These are phyloP conservation scores for Holcopasites calliopsidis DNA, from an alignment of 1,140 invertebrate genomes.

Conservation along the genomic window DNA sequence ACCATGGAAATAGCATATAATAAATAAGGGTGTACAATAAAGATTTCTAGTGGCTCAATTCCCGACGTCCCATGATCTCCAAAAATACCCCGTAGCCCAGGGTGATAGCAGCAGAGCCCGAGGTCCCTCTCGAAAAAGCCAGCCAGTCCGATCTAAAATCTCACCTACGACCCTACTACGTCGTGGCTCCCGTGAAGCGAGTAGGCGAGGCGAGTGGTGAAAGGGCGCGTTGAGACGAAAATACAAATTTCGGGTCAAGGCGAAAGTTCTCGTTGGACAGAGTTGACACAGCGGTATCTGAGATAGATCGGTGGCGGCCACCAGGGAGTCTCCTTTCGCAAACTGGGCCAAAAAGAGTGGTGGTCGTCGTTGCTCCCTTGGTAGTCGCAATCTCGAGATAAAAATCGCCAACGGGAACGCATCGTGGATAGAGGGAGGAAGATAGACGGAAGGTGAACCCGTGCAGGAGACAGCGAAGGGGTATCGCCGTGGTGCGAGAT, in stretches of 20 bases:
- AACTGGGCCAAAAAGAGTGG: slow-evolving; percentile 27
- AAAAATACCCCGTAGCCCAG: too few relatives aligned
- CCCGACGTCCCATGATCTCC: too few relatives aligned
- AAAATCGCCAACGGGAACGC: slow-evolving; percentile 52
- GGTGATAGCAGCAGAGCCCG: too few relatives aligned
- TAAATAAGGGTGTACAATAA: too few relatives aligned
- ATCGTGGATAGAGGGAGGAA: slow-evolving; percentile 5
- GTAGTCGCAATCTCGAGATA: slow-evolving; percentile 61
- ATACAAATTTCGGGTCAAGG: slow-evolving; percentile 44
- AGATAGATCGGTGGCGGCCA: slow-evolving; percentile 34
- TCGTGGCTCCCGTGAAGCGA: background rate
- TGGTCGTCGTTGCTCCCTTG: slow-evolving; percentile 52
- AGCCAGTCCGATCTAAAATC: background rate
- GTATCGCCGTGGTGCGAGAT: too few relatives aligned
- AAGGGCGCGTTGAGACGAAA: background rate
- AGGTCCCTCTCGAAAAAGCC: too few relatives aligned
- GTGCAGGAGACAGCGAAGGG: too few relatives aligned
- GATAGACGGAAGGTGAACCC: background rate
- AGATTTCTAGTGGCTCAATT: too few relatives aligned
- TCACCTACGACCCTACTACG: background rate
- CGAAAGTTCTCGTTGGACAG: background rate
- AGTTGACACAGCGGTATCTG: slow-evolving; percentile 45
- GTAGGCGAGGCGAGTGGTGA: background rate
- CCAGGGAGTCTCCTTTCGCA: slow-evolving; percentile 17
- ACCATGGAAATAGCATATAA: too few relatives aligned